Percentiles rank a stretch among this genome's conserved stretches.
phyloP scores from a whole-genome alignment of 2,113 vertebrate genomes.

The Rhinoptilus africanus region DNA sequence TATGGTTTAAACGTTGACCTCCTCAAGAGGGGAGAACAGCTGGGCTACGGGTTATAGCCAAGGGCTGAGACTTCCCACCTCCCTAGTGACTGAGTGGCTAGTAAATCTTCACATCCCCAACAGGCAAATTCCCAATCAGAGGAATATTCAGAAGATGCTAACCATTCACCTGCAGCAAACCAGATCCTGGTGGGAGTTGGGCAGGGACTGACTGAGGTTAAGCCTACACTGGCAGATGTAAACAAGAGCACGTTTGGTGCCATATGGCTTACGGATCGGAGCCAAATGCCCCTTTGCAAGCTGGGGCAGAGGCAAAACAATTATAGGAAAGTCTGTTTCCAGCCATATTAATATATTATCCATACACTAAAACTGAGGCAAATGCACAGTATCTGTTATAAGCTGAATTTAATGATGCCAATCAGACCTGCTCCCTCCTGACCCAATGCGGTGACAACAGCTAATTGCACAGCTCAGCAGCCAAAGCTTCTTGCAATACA shows the following conservation, averaged over 20 bases:
- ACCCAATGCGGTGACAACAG: neutral
- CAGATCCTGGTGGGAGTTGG: neutral
- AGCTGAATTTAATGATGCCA: accelerated
- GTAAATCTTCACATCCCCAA: neutral
- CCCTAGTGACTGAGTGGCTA: accelerated
- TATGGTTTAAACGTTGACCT: neutral
- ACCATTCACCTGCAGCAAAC: neutral
- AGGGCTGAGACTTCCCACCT: neutral
- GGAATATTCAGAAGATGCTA: neutral
- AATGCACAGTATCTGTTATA: neutral
- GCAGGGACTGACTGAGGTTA: neutral
- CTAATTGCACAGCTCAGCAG: neutral
- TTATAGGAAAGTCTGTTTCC: neutral
- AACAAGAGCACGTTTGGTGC: neutral
- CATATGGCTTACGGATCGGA: neutral
- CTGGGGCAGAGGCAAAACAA: neutral
- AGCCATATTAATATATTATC: accelerated
- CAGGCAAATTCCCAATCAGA: neutral
- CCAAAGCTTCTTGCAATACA: neutral
- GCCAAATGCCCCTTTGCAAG: neutral
- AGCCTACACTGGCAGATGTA: accelerated
- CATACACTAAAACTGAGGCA: neutral
- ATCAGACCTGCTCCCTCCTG: neutral
- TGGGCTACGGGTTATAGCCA: too few species aligned
- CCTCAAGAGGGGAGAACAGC: neutral